These are phyloP conservation scores for Drosophila jambulina DNA, from an alignment of 1,140 invertebrate genomes.

Conservation along the genomic window DNA sequence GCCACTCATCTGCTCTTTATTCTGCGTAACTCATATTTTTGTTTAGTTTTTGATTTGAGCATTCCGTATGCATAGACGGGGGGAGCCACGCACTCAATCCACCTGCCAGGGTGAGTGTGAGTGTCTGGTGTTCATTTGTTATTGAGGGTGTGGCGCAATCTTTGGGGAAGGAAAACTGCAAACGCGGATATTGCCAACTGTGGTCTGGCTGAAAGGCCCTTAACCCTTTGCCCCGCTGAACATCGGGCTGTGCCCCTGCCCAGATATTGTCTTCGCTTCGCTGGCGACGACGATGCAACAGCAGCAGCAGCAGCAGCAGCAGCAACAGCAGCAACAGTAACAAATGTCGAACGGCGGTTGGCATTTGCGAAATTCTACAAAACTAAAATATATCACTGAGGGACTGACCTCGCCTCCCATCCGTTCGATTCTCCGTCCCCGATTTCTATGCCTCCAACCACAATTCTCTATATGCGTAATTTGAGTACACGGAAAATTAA, in stretches of 20 bases:
- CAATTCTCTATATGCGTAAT: slow-evolving; percentile 49
- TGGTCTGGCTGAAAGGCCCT: slow-evolving; percentile 6
- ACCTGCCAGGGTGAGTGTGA: not conserved
- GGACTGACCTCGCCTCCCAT: slow-evolving; percentile 3
- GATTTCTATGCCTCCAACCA: slow-evolving; percentile 4
- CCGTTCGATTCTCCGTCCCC: not conserved
- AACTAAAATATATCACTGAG: slow-evolving; percentile 71
- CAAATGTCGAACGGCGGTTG: slow-evolving; percentile 34
- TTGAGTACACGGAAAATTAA: slow-evolving; percentile 18
- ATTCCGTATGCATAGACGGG: slow-evolving; percentile 65
- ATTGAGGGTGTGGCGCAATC: slow-evolving; percentile 10
- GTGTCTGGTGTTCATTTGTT: slow-evolving; percentile 27
- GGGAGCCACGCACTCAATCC: slow-evolving; percentile 7
- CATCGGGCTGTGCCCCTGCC: slow-evolving; percentile 6
- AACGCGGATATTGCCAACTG: slow-evolving; percentile 50
- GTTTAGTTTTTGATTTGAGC: slow-evolving; percentile 59
- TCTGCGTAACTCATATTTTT: slow-evolving; percentile 51
- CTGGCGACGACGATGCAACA: slow-evolving; percentile 40
- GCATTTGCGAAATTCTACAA: slow-evolving; percentile 69
- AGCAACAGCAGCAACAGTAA: slow-evolving; percentile 26
- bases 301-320: slow-evolving; percentile 9
- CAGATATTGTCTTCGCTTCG: slow-evolving; percentile 73
- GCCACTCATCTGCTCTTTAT: slow-evolving; percentile 8
- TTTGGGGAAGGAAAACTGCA: not conserved
- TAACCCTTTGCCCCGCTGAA: not conserved